A percentile compares a stretch with the other conserved stretches of the same genome.
Evolutionary conservation across 1,140 invertebrate species (phyloP).

Genomic region (Oryctes rhinoceros): DNA sequence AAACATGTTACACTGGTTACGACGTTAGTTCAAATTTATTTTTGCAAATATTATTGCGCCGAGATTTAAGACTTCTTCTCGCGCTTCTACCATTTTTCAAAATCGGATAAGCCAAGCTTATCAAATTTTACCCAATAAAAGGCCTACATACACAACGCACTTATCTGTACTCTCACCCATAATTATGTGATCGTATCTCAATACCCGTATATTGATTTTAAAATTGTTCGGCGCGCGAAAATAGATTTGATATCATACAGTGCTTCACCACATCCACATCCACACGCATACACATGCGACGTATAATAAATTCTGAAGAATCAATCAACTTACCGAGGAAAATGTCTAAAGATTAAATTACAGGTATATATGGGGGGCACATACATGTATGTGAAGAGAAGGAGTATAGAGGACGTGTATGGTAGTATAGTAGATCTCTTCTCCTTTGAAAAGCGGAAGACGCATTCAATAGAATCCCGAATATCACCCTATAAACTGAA

Average conservation of each 20-base stretch:
- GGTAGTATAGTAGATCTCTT: conserved; percentile 18
- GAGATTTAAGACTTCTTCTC: too few relatives aligned
- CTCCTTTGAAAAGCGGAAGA: conserved; percentile 40
- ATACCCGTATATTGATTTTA: conserved; percentile 24
- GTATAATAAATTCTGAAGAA: conserved; percentile 39
- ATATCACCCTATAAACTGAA: conserved; percentile 45
- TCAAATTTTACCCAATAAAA: too few relatives aligned
- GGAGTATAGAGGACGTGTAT: background rate
- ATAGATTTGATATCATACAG: conserved; percentile 34
- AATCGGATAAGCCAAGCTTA: too few relatives aligned
- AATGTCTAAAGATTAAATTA: conserved; percentile 41
- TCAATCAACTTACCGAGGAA: conserved; percentile 40
- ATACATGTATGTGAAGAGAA: background rate
- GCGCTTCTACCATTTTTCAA: too few relatives aligned
- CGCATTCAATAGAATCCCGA: conserved; percentile 43
- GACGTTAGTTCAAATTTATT: too few relatives aligned
- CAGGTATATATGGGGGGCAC: conserved; percentile 20
- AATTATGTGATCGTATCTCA: conserved; percentile 1
- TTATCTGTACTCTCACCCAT: background rate
- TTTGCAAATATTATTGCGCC: too few relatives aligned
- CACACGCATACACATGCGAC: background rate
- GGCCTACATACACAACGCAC: too few relatives aligned
- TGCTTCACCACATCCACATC: background rate
- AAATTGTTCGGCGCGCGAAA: conserved; percentile 26
- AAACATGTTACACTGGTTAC: too few relatives aligned